These are phyloP conservation scores for Mythimna albipuncta DNA, from an alignment of 2,888 invertebrate species.

Conservation along the genomic window DNA sequence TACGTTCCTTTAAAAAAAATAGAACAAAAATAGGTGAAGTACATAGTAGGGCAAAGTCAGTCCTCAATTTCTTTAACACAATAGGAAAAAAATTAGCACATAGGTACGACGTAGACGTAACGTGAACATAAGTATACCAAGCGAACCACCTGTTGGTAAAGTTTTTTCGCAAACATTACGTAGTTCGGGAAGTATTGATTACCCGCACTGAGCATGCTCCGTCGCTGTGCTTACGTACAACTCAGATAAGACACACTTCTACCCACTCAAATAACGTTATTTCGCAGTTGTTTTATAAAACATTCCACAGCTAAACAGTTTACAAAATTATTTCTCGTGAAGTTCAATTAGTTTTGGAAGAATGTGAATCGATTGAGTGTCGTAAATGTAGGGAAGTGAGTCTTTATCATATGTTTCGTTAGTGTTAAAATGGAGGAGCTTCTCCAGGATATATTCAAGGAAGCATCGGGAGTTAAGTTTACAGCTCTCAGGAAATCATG, in stretches of 20 bases:
- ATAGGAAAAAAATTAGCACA: neutral
- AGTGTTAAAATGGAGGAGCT: slow-evolving; percentile 94
- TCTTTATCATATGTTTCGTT: slow-evolving; percentile 53
- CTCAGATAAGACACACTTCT: slow-evolving; percentile 78
- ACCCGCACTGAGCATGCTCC: slow-evolving; percentile 86
- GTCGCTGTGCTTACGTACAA: slow-evolving; percentile 68
- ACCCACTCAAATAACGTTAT: slow-evolving; percentile 76
- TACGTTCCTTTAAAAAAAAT: neutral
- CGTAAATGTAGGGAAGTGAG: slow-evolving; percentile 54
- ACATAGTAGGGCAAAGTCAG: neutral
- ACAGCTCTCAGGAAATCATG: slow-evolving; percentile 94
- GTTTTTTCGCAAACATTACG: slow-evolving; percentile 68
- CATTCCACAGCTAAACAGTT: slow-evolving; percentile 21
- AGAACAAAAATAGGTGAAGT: neutral
- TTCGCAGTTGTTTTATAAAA: slow-evolving; percentile 53
- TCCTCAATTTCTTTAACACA: neutral
- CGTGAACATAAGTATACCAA: slow-evolving; percentile 9
- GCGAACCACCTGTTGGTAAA: slow-evolving; percentile 78
- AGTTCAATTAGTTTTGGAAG: slow-evolving; percentile 38
- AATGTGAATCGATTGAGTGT: slow-evolving; percentile 37
- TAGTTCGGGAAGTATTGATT: slow-evolving; percentile 81
- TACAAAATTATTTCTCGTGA: slow-evolving; percentile 19
- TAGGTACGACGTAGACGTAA: neutral
- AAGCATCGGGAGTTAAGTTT: slow-evolving; percentile 95
- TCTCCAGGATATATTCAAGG: slow-evolving; percentile 95